These are phyloP conservation scores for Pangasius mekongensis DNA, from an alignment of 2,797 vertebrate species.

Conservation along the genomic window DNA sequence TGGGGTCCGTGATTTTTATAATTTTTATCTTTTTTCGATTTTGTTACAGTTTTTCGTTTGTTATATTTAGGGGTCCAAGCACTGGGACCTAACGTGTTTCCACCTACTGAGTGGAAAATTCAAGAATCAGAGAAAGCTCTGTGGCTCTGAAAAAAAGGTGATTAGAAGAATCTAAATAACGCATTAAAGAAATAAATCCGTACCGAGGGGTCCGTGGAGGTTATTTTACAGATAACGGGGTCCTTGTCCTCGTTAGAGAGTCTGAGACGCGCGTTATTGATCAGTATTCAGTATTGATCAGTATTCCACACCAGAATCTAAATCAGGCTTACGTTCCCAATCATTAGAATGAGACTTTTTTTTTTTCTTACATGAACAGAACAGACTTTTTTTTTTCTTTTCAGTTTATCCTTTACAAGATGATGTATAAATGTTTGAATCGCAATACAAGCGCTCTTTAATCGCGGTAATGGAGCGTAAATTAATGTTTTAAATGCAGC, in stretches of 20 bases:
- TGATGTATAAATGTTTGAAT: neutral
- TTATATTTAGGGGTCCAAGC: neutral
- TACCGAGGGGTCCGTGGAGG: neutral
- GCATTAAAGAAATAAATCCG: neutral
- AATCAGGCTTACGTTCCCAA: no score
- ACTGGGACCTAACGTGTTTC: neutral
- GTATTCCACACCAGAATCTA: neutral
- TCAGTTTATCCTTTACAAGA: neutral
- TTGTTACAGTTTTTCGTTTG: neutral
- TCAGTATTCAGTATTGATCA: no score
- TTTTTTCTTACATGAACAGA: neutral
- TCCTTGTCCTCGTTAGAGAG: no score
- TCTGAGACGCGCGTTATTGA: no score
- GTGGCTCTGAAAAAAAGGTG: neutral
- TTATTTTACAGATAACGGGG: neutral
- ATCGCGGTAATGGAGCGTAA: neutral
- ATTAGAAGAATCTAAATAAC: neutral
- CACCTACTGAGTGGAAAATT: neutral
- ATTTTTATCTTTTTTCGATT: no score
- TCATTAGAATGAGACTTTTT: neutral
- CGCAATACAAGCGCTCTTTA: neutral
- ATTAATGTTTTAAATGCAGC: neutral
- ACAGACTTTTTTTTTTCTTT: neutral
- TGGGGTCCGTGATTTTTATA: neutral
- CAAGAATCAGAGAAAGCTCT: neutral